These are phyloP conservation scores for Rhyacophila evoluta DNA, from an alignment of 2,888 invertebrate genomes.

Conservation along the genomic window DNA sequence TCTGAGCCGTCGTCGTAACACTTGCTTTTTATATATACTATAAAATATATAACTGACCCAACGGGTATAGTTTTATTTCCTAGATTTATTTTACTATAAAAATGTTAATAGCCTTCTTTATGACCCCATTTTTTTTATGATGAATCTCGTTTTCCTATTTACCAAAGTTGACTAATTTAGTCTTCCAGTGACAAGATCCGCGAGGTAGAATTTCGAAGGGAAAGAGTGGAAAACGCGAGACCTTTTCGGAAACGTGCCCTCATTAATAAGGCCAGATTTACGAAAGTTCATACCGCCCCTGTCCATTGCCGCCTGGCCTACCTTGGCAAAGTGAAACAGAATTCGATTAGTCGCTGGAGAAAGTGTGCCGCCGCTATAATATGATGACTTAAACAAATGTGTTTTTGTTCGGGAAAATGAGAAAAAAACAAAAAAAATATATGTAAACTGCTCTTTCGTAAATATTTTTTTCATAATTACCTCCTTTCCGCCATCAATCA, in stretches of 20 bases:
- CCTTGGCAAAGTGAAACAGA: background rate
- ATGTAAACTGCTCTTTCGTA: no score
- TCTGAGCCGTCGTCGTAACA: no score
- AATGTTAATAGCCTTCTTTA: no score
- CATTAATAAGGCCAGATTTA: slow-evolving; percentile 1
- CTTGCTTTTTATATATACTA: no score
- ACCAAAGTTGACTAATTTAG: background rate
- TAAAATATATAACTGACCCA: no score
- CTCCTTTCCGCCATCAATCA: no score
- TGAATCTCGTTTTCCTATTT: no score
- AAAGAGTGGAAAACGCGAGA: background rate
- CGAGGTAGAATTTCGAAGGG: background rate
- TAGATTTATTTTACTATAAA: no score
- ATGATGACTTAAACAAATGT: background rate
- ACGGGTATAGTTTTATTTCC: no score
- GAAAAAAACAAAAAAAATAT: background rate
- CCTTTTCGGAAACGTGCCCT: background rate
- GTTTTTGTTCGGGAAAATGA: background rate
- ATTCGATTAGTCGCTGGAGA: background rate
- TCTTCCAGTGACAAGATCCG: background rate
- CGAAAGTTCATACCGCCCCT: background rate
- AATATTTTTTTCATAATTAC: no score
- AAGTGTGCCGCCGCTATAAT: slow-evolving; percentile 2
- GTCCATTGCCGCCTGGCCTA: background rate
- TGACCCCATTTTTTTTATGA: no score